A percentile compares a stretch with the other conserved stretches of the same genome.
phyloP scores from a whole-genome alignment of 1,140 invertebrate species.

The Solenopsis fugax region DNA sequence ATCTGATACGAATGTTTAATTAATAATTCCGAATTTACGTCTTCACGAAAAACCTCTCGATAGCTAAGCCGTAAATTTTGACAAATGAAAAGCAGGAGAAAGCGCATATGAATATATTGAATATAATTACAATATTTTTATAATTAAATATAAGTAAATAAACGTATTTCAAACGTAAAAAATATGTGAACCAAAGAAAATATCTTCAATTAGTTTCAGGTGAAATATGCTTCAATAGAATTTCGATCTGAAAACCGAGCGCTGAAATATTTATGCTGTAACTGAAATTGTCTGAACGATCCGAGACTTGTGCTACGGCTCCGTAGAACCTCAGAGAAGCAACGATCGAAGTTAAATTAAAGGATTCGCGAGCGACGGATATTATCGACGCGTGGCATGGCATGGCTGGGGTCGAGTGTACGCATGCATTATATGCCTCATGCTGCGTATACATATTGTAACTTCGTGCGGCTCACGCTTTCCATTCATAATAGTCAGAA shows the following conservation, averaged over 20 bases:
- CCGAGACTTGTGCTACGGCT: neutral
- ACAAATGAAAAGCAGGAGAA: neutral
- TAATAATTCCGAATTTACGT: neutral
- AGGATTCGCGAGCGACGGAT: conserved; percentile 48
- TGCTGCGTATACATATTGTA: conserved; percentile 17
- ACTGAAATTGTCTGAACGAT: neutral
- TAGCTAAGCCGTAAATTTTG: neutral
- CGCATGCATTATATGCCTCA: conserved; percentile 39
- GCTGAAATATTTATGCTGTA: conserved; percentile 33
- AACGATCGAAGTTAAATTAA: conserved; percentile 64
- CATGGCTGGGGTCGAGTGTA: conserved; percentile 19
- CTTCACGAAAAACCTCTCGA: neutral
- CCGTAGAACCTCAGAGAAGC: neutral
- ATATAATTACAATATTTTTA: neutral
- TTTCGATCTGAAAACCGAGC: neutral
- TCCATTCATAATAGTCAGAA: neutral
- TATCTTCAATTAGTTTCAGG: neutral
- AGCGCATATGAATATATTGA: neutral
- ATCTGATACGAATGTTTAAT: neutral
- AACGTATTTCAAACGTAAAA: neutral
- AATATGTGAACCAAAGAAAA: neutral
- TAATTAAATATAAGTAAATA: neutral
- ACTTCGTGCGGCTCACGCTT: conserved; percentile 3
- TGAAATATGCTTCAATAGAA: neutral
- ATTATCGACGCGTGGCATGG: conserved; percentile 44